phyloP scores from a whole-genome alignment of 2,113 vertebrate species.

The Dicrurus megarhynchus region DNA sequence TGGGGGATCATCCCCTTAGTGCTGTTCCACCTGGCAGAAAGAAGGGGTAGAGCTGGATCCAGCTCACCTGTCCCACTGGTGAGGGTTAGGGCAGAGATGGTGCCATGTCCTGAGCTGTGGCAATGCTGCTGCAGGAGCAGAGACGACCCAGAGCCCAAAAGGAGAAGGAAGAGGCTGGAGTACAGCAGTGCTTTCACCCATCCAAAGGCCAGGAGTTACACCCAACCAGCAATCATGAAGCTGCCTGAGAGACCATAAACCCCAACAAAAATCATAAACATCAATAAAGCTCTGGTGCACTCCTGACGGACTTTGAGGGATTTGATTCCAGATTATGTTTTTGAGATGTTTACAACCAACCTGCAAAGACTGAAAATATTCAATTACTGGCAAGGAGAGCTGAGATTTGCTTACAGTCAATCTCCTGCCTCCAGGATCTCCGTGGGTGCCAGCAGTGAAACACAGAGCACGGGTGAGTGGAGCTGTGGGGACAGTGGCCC shows the following conservation, averaged over 20 bases:
- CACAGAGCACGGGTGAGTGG: fast-evolving
- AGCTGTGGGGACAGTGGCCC: not conserved
- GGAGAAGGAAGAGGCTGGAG: not conserved
- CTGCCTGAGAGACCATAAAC: not conserved
- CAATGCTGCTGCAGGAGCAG: not conserved
- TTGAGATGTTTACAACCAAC: not conserved
- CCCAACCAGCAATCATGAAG: not conserved
- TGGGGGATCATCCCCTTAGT: not conserved
- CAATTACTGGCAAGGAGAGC: not conserved
- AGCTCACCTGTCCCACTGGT: not conserved
- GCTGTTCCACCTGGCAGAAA: not conserved
- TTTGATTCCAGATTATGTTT: not conserved
- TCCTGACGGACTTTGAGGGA: not conserved
- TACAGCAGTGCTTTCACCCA: fast-evolving
- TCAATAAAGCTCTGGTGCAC: not conserved
- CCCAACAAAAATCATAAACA: not conserved
- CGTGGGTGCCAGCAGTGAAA: not conserved
- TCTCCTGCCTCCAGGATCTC: not conserved
- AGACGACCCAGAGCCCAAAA: not conserved
- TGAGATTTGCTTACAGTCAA: not conserved
- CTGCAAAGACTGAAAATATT: not conserved
- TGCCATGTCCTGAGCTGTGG: not conserved
- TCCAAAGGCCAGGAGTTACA: not conserved
- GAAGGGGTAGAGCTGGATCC: not conserved
- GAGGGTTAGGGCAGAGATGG: not conserved